Evolutionary conservation across 2,113 vertebrate species (phyloP), one percentile per base, ranked within the genome.

Genomic region (Hepsetus odoe): DNA sequence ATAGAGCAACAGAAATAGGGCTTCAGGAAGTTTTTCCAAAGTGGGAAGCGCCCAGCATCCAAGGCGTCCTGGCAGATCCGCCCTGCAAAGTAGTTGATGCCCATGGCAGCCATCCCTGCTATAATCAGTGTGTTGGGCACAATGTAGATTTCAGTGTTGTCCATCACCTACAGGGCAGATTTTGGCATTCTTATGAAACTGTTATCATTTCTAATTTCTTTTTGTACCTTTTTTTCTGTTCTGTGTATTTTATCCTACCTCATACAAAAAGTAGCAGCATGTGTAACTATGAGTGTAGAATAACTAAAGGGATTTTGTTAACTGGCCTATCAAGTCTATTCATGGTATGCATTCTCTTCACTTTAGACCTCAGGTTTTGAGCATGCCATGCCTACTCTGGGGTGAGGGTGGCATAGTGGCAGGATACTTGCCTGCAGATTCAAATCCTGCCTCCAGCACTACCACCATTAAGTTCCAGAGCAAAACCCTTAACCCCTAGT

Each of bases 61-160:
- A 95, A 83, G 24, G 93, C 92, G 72, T 95, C 88, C 77, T 91
- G 90, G 85, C 92, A 93, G 87, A 94, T 90, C 84, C 91, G 82
- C 64, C 91, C 84, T 1, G 91, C 87, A 83, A 91, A 92, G 78
- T 94, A 89, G 69, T 95, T 95, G 74, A 92, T 93, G 61, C 90
- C 92, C 87, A 94, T 79, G 13, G 93, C 93, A 53, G 90, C 92
- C 84, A 96, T 85, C 20, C 94, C 94, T 59, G 93, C 89, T 12
- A 92, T 80, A 77, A 95, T 93, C 64, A 96, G 89, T 49, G 87
- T 93, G 76, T 93, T 89, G 87, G 87, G 90, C 69, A 95, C 80
- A 26, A 90, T 82, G 82, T 95, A 88, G 77, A 94, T 88, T 59
- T 91, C 87, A 2, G 89, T 81, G 86, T 94, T 94, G 66, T 93